Conservation (phyloP, 1,140 invertebrate species). For the Phthorimaea operculella region DNA sequence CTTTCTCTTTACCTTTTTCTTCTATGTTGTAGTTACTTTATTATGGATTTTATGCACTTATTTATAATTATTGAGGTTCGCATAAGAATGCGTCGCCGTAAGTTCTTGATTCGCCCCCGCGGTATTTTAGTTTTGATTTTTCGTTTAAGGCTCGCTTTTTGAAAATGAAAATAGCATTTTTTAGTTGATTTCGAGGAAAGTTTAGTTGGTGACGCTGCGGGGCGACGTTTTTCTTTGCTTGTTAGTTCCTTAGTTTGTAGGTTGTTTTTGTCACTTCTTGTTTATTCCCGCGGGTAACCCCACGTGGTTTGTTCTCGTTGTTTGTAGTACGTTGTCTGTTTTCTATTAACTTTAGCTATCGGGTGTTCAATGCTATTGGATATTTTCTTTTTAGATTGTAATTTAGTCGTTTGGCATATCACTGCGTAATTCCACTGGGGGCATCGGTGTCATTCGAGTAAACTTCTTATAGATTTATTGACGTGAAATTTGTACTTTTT, state of each 20-base stretch:
- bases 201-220: slow-evolving; percentile 17
- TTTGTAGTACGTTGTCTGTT: slow-evolving; percentile 47
- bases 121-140: slow-evolving; percentile 23
- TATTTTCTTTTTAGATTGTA: slow-evolving; percentile 51
- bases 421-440: slow-evolving; percentile 42
- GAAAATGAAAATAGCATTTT: slow-evolving; percentile 23
- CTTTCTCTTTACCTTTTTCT: slow-evolving; percentile 9
- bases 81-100: not conserved
- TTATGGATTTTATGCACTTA: slow-evolving; percentile 15
- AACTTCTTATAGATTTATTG: slow-evolving; percentile 42
- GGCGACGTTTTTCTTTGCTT: slow-evolving; percentile 16
- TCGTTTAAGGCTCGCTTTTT: slow-evolving; percentile 18
- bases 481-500: slow-evolving; percentile 46
- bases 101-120: slow-evolving; percentile 21
- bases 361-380: slow-evolving; percentile 25
- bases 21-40: slow-evolving; percentile 17
- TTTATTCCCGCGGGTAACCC: slow-evolving; percentile 33
- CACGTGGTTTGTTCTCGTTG: slow-evolving; percentile 39
- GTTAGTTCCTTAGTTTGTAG: slow-evolving; percentile 37
- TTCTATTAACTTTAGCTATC: slow-evolving; percentile 29
- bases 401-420: slow-evolving; percentile 53
- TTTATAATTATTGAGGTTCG: slow-evolving; percentile 9
- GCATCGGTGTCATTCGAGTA: slow-evolving; percentile 36
- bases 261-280: slow-evolving; percentile 39
- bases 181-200: slow-evolving; percentile 29